Evolutionary conservation across 2,888 invertebrate species (phyloP), one percentile per base, ranked within the genome.

Genomic region (Helleia helle): DNA sequence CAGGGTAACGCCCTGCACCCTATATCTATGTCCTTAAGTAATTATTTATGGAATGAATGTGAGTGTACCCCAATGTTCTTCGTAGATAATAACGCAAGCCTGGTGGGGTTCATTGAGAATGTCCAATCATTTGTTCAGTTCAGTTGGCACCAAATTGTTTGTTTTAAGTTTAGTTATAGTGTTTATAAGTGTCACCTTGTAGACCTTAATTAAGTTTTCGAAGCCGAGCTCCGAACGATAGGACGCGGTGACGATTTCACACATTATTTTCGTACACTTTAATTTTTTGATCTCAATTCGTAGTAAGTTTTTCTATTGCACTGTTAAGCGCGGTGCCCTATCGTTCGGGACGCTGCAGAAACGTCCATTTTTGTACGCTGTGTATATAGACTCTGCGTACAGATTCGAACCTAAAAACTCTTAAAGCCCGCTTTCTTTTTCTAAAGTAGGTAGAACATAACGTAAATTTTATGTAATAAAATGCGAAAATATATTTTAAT

Each of bases 381-480:
- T 81, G 80, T 81, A 81, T n/a, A n/a, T 80, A 80, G 67, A 68
- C 80, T 77, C 80, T 76, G 83, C 83, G 83, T 83, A 81, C 83
- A 71, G 72, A 72, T 71, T 79, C 65, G 71, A 80, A 73, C 74
- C 73, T 79, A 71, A 75, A 75, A 70, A 74, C 64, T 68, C 69
- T 61, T 71, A 68, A 73, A 61, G 65, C 76, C 83, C 71, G 81
- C 83, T 83, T 81, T 76, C 73, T 62, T 81, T 83, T 81, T 80
- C 74, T 80, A 80, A 79, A 65, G 71, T 84, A 83, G 80, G 75
- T 83, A 83, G 83, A 76, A 69, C 79, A 75, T 81, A 81, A 84
- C 83, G 79, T 84, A 77, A 84, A 84, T 83, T 83, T 81, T 84
- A 80, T 83, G 80, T 84, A 84, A 83, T 81, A 80, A 74, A 84